Conservation (phyloP, 2,113 vertebrate genomes). For the Rutilus rutilus region DNA sequence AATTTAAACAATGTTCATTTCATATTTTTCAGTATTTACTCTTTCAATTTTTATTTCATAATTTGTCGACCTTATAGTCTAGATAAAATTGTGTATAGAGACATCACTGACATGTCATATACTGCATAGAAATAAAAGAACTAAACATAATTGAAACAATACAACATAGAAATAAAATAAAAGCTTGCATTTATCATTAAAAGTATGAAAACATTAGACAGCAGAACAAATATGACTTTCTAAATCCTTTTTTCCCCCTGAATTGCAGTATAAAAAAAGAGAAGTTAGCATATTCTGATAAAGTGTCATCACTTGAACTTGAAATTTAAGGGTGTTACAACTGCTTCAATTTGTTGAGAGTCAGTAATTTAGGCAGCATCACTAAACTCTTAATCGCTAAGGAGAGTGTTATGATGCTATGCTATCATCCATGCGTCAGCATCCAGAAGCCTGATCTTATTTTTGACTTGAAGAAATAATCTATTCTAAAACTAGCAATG, state of each 20-base stretch:
- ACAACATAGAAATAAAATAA: neutral
- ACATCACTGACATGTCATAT: neutral
- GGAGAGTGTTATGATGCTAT: neutral
- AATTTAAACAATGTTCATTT: neutral
- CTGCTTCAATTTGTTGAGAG: neutral
- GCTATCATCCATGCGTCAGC: slow-evolving; percentile 1
- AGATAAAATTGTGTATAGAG: neutral
- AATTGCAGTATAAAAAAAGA: neutral
- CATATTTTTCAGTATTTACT: neutral
- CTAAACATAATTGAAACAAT: too few relatives aligned
- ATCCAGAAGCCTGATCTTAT: slow-evolving; percentile 10
- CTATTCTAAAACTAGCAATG: slow-evolving; percentile 1
- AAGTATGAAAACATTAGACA: neutral
- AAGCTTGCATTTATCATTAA: neutral
- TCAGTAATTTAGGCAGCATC: neutral
- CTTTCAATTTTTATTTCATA: neutral
- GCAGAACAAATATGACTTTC: neutral
- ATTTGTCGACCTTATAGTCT: neutral
- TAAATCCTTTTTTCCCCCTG: neutral
- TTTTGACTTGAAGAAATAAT: slow-evolving; percentile 27
- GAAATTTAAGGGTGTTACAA: neutral
- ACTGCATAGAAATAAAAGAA: too few relatives aligned
- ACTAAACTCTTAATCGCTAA: neutral
- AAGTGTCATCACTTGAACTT: neutral
- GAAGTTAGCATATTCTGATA: neutral